These are phyloP conservation scores for Aurelia aurita DNA, from an alignment of 30 jellyfish, hydroid and myxozoan genomes.

Conservation along the genomic window DNA sequence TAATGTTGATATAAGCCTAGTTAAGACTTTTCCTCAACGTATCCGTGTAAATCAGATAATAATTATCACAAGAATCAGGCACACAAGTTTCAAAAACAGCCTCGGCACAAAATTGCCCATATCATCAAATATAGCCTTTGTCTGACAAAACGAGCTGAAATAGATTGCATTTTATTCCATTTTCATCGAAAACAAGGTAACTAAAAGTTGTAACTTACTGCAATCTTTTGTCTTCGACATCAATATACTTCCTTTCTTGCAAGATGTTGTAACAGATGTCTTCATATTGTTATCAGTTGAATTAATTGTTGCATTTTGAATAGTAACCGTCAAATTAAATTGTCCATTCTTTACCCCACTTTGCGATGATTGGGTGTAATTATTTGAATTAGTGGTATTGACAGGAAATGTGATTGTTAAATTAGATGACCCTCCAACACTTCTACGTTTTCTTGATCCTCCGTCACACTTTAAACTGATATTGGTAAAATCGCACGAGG, in stretches of 20 bases:
- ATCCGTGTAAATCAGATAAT: too few relatives aligned
- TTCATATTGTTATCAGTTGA: constrained; percentile 36
- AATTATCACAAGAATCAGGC: too few relatives aligned
- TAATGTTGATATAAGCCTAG: too few relatives aligned
- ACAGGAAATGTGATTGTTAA: constrained; percentile 63
- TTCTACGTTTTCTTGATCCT: constrained; percentile 80
- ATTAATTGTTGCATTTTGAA: constrained; percentile 36
- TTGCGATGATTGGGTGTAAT: constrained; percentile 41
- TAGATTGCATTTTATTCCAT: too few relatives aligned
- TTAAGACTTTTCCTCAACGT: too few relatives aligned
- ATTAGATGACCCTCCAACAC: constrained; percentile 40
- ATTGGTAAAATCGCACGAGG: constrained; percentile 72
- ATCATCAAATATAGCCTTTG: too few relatives aligned
- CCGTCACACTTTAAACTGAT: constrained; percentile 71
- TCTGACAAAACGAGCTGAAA: too few relatives aligned
- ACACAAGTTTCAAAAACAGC: too few relatives aligned
- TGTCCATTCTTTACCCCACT: constrained; percentile 49
- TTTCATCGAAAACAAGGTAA: too few relatives aligned
- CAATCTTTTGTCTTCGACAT: constrained; percentile 2
- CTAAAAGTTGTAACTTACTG: constrained; percentile 2
- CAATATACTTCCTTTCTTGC: constrained; percentile 39
- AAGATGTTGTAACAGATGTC: constrained; percentile 29
- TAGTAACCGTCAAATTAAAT: constrained; percentile 39
- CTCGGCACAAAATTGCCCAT: too few relatives aligned
- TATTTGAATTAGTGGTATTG: constrained; percentile 33